Evolutionary conservation across 2,888 invertebrate genomes (phyloP), one percentile per base, ranked within the genome.

Genomic region (Amorpha juglandis): DNA sequence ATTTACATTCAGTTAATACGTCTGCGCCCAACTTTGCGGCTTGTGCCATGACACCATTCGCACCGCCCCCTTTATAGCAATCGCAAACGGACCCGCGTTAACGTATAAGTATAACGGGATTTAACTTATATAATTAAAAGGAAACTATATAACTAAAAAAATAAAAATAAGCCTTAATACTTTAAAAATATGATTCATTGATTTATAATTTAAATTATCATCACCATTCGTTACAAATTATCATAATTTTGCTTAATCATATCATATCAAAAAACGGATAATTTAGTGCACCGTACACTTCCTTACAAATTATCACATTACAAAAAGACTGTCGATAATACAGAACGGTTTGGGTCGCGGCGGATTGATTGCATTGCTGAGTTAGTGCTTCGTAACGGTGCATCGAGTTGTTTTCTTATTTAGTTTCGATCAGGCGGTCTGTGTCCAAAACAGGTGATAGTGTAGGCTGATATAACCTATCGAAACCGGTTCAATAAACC

Each of bases 331-430:
- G 19, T 58, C 12, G 16, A 38, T 38, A 19, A 42, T 58, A 42
- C 38, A 6, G 52, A 38, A 6, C 12, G 16, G 42, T 38, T 38
- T 42, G 8, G 38, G 58, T 21, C 42, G 42, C 42, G 38, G 19
- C 16, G n/a, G 35, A 16, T 38, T n/a, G 35, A 16, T 38, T n/a
- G 14, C n/a, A n/a, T 58, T 19, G 42, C 6, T 42, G 8, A 8
- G 9, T 55, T 58, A 9, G 8, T 50, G 52, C 27, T 58, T 42
- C 19, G 12, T 58, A 58, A 58, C 58, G 58, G 58, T 58, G 58
- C 12, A 58, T 58, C 11, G 42, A 14, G 52, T 58, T 58, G 19
- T 38, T 58, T 38, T 58, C 58, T 58, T 58, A 58, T 58, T 58
- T 58, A 42, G 42, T 58, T 58, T 38, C 38, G 19, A 58, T 33